Base-by-base conservation (phyloP, 1,140 invertebrate genomes). In the Drosophila serrata region DNA sequence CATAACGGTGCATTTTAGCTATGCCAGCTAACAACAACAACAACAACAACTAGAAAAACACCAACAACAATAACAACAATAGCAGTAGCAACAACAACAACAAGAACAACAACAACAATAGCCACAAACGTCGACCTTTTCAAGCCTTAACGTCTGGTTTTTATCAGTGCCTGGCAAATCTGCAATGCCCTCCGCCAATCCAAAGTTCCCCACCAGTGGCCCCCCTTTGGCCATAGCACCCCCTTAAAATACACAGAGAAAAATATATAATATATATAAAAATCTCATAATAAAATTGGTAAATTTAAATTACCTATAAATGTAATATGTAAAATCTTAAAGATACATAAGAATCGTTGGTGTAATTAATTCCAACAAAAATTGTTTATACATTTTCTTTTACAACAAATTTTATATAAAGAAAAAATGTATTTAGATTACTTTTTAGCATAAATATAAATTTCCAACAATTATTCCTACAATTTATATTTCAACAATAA, bases 1-100 rank as follows among this genome's bases (percentile, higher is more conserved):
- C 65, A 79, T 88, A 88, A 88, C 84, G 84, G 84, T 84, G 85
- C 84, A 90, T 84, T 88, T 88, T 70, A 49, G 82, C 82, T 87
- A 87, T 87, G 55, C 78, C 46, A 49, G 46, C 24, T 6, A 60
- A 22, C 53, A 78, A 45, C 58, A 79, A 42, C 13, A 40, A 27
- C 37, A 57, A 24, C 8, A 57, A 55, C 22, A 61, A 31, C 22
- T n/a, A 37, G 17, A 17, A 19, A 31, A 51, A 24, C 12, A 27
- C 22, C 43, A 64, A 42, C 43, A 64, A 69, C 48, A 61, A 35
- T 7, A 37, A n/a, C 31, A 48, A 22, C n/a, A 68, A 49, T 29
- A 31, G 27, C 27, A 49, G 27, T 17, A 31, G 31, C 49, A 61
- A 45, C 53, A 72, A 37, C 24, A 29, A 45, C 55, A 55, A 31